These are phyloP conservation scores for Aquatica leii DNA, from an alignment of 2,888 invertebrate species.

Conservation along the genomic window DNA sequence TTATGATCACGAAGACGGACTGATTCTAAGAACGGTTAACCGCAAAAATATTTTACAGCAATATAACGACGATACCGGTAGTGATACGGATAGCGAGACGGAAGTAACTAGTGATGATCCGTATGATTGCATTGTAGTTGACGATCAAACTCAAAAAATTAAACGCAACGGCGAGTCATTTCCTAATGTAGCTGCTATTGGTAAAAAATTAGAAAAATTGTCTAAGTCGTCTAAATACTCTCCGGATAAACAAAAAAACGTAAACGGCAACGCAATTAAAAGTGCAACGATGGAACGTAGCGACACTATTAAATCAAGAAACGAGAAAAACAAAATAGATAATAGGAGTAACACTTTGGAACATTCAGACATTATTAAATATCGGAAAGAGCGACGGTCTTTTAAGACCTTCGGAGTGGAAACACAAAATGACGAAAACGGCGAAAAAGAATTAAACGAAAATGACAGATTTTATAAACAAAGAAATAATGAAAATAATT, in stretches of 20 bases:
- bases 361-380: conserved; percentile 52
- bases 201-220: conserved; percentile 59
- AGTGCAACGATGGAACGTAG: conserved; percentile 44
- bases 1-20: conserved; percentile 72
- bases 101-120: conserved; percentile 76
- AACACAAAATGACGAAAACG: conserved; percentile 50
- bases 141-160: conserved; percentile 66
- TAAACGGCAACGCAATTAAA: conserved; percentile 44
- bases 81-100: conserved; percentile 71
- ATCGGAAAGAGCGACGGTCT: conserved; percentile 49
- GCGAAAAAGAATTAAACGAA: conserved; percentile 49
- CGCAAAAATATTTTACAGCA: conserved; percentile 77
- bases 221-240: conserved; percentile 59
- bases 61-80: conserved; percentile 68
- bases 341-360: conserved; percentile 34
- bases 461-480: conserved; percentile 43
- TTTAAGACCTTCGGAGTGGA: conserved; percentile 58
- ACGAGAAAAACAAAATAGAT: conserved; percentile 42
- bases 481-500: conserved; percentile 44
- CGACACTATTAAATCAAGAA: conserved; percentile 45
- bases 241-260: conserved; percentile 51
- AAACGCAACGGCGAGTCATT: conserved; percentile 53
- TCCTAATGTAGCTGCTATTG: conserved; percentile 61
- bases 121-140: conserved; percentile 84
- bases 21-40: conserved; percentile 76